Percentiles rank a stretch among this genome's conserved stretches.
Conservation (phyloP, 1,140 invertebrate genomes). For the Bombyx mori region DNA sequence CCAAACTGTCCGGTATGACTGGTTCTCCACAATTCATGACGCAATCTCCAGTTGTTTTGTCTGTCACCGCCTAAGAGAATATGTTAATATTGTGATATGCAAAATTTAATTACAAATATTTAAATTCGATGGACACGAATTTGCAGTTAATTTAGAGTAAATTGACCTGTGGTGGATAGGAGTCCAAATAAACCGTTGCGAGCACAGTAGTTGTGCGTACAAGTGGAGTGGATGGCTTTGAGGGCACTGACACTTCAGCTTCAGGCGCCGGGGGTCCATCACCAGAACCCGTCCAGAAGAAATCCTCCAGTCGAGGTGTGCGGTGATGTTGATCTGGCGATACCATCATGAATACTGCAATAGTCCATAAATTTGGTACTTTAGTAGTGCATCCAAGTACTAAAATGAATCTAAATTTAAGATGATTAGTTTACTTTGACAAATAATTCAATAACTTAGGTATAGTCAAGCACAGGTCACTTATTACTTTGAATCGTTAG, state of each 20-base stretch:
- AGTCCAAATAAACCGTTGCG: slow-evolving; percentile 75
- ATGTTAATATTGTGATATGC: not conserved
- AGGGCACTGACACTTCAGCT: slow-evolving; percentile 27
- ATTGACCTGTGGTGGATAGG: slow-evolving; percentile 50
- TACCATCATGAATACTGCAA: slow-evolving; percentile 45
- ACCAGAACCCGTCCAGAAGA: slow-evolving; percentile 88
- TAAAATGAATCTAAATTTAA: not conserved
- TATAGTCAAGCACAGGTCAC: too few species aligned
- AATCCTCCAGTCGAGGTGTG: slow-evolving; percentile 82
- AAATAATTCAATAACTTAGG: too few species aligned
- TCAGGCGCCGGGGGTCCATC: slow-evolving; percentile 73
- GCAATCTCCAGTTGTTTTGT: slow-evolving; percentile 56
- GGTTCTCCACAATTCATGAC: slow-evolving; percentile 50
- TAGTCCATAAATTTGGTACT: not conserved
- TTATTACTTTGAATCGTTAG: too few species aligned
- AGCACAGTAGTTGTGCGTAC: slow-evolving; percentile 73
- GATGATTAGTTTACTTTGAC: too few species aligned
- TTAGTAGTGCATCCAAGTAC: not conserved
- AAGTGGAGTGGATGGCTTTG: slow-evolving; percentile 39
- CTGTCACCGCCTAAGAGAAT: slow-evolving; percentile 50
- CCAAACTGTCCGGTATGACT: slow-evolving; percentile 44
- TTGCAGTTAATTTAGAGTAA: not conserved
- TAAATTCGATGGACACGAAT: slow-evolving; percentile 1
- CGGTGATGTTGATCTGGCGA: slow-evolving; percentile 46
- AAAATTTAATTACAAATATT: slow-evolving; percentile 1